Base-by-base conservation (phyloP, 1,140 invertebrate species). In the Thrips palmi region DNA sequence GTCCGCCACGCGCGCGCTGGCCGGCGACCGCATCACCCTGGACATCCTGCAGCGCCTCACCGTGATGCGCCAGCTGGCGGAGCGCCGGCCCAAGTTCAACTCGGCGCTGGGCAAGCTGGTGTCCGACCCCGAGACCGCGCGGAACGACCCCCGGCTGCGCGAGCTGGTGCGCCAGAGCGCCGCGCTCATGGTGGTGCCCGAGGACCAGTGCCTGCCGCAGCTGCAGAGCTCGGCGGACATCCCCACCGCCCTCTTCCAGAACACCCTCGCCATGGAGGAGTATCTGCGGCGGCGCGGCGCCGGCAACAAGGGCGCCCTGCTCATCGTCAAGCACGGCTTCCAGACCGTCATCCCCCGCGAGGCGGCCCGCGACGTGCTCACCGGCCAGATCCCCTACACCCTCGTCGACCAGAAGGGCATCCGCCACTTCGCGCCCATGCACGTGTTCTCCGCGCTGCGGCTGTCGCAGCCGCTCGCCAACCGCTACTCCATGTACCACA, bases 261-360 rank as follows among this genome's bases (percentile, higher is more conserved):
- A 79, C 46, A 68, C 66, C 48, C 54, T 81, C 3, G 76, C 76
- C 0, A 76, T 79, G 54, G 76, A 81, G 56, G 75, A 81, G 33
- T 77, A 74, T 46, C 49, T 81, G n/a, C 61, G 72, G 42, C 64
- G 65, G 45, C 39, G 40, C 8, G 38, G 41, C 15, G 55, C 62
- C 2, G 59, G 57, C 7, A 62, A 68, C 1, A n/a, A n/a, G n/a
- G n/a, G n/a, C n/a, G 71, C 74, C 2, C 63, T 79, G 23, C 64
- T 84, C 49, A 78, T 83, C 28, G 64, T 79, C 40, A 79, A 81
- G 39, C 71, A 74, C 48, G 73, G 74, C 12, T 47, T 77, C n/a
- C 77, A 83, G 51, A 73, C 74, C 0, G 74, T 84, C 1, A 69
- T 84, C 14, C 80, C 80, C 0, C 63, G 72, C 27, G 76, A 82